Base-by-base conservation (phyloP, 2,888 invertebrate genomes). In the Lypha dubia region DNA sequence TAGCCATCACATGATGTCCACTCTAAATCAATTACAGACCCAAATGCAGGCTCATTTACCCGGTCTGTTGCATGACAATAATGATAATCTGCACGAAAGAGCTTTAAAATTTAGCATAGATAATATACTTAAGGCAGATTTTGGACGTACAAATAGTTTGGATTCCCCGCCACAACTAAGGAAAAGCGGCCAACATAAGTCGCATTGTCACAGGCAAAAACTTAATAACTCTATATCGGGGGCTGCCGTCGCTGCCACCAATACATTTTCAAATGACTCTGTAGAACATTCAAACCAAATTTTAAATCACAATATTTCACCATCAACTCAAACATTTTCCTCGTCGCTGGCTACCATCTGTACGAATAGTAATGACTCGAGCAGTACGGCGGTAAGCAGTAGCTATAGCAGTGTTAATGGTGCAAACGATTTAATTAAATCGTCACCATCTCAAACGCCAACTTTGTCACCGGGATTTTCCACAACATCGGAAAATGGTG, bases 111-210 rank as follows among this genome's bases (percentile, higher is more conserved):
- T 97, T 93, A 97, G 97, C 89, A 97, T 97, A 90, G 96, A 96
- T 88, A 97, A 97, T 91, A 97, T 97, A 84, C 92, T 97, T 28
- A 95, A 96, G 89, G 97, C 97, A 0, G 97, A 97, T 90, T 97
- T 97, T 87, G 97, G 97, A 0, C 93, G 95, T 38, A 63, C 70
- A 4, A 82, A 82, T 56, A 82, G 75, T 41, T 49, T 82, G 49
- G 79, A 85, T n/a, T 80, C 76, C 3, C 83, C 77, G 15, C 65
- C 81, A 15, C 51, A 81, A 15, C 7, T 22, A 22, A 53, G 63
- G 3, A 84, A 77, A 68, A 35, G 1, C 11, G 13, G 67, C 11
- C 76, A 56, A 9, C 73, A 80, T 28, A 70, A 88, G 86, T 41
- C 70, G 56, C 84, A 87, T 81, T 6, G 80, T 67, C 77, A 79